These are phyloP conservation scores for Dione vanillae DNA, from an alignment of 2,888 invertebrate species.

Conservation along the genomic window DNA sequence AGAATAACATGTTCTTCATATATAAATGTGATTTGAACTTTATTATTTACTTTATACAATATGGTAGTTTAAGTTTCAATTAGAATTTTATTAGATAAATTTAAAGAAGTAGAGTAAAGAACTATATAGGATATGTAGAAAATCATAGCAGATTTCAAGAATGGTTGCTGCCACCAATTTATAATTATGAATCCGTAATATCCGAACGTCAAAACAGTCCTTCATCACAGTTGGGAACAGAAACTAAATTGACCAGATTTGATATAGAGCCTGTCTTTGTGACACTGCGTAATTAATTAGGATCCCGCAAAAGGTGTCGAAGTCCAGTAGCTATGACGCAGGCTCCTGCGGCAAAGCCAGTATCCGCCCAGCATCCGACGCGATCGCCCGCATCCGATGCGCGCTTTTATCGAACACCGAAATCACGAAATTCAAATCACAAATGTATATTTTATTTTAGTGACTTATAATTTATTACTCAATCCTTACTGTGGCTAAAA, in stretches of 20 bases:
- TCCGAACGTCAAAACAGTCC: slow-evolving; percentile 7
- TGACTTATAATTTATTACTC: slow-evolving; percentile 24
- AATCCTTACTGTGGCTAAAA: background rate
- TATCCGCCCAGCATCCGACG: slow-evolving; percentile 66
- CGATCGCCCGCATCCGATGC: slow-evolving; percentile 59
- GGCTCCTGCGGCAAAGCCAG: slow-evolving; percentile 79
- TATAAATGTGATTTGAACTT: no score
- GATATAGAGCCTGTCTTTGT: slow-evolving; percentile 63
- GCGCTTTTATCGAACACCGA: slow-evolving; percentile 44
- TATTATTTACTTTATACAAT: no score
- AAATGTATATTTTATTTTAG: slow-evolving; percentile 28
- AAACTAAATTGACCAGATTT: slow-evolving; percentile 44
- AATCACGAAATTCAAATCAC: slow-evolving; percentile 43
- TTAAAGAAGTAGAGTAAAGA: no score
- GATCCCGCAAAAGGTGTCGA: slow-evolving; percentile 78
- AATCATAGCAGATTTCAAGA: no score
- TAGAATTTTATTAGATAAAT: no score
- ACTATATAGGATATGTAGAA: no score
- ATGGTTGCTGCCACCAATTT: background rate
- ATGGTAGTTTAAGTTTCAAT: no score
- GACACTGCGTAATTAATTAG: slow-evolving; percentile 78
- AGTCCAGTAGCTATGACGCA: slow-evolving; percentile 78
- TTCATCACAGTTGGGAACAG: slow-evolving; percentile 25
- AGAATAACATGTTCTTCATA: no score
- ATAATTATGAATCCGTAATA: slow-evolving; percentile 9